Percentiles rank a stretch among this genome's conserved stretches.
phyloP scores from a whole-genome alignment of 2,797 vertebrate species.

The Sebastolobus altivelis region DNA sequence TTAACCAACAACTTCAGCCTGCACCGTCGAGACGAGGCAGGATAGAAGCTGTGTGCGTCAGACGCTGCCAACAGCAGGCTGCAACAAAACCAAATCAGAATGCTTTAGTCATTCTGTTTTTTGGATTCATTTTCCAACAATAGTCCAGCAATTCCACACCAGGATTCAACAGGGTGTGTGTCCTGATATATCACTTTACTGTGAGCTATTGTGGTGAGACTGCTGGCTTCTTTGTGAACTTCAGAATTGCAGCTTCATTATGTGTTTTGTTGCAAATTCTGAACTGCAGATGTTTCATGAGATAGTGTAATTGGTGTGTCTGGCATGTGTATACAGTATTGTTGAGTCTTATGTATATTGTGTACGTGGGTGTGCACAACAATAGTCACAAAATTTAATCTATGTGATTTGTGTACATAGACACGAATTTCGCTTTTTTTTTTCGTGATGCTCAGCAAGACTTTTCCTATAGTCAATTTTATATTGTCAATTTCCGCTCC shows the following conservation, averaged over 20 bases:
- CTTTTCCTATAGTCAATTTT: too few relatives aligned
- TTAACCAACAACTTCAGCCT: conserved; percentile 7
- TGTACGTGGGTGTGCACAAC: background rate
- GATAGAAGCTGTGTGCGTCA: conserved; percentile 1
- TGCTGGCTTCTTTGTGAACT: background rate
- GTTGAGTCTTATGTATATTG: background rate
- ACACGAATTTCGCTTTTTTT: too few relatives aligned
- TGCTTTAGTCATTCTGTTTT: conserved; percentile 11
- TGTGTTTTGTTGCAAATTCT: background rate
- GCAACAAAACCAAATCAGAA: conserved; percentile 25
- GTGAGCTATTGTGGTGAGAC: background rate
- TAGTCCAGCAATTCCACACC: background rate
- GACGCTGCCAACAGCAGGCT: conserved; percentile 14
- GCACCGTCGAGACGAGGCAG: conserved; percentile 2
- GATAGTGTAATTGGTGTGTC: background rate
- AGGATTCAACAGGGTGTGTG: background rate
- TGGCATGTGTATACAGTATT: background rate
- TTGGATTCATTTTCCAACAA: conserved; percentile 1
- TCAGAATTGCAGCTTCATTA: background rate
- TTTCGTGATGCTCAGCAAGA: too few relatives aligned
- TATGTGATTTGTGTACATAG: too few relatives aligned
- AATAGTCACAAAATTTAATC: too few relatives aligned
- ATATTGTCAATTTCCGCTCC: too few relatives aligned
- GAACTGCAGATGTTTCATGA: background rate
- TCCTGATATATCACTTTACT: conserved; percentile 8